Evolutionary conservation across 1,140 invertebrate species (phyloP).

Genomic region (Panulirus ornatus): DNA sequence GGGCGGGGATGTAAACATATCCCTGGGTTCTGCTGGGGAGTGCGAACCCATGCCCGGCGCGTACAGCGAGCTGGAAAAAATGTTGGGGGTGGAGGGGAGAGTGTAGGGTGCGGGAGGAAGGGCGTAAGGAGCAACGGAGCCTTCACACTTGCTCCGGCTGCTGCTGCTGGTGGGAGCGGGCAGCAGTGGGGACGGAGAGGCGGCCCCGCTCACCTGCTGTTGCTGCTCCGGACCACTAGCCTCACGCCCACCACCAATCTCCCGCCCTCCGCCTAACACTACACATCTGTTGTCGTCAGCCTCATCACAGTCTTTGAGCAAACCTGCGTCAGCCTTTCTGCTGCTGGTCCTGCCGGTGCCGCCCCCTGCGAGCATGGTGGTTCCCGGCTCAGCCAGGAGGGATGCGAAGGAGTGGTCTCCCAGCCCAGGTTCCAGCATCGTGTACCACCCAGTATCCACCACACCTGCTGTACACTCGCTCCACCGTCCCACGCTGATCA

Average conservation of each 20-base stretch:
- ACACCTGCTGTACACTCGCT: background rate
- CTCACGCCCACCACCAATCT: constrained; percentile 17
- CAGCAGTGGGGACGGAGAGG: constrained; percentile 19
- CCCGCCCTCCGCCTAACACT: constrained; percentile 20
- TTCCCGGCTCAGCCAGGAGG: constrained; percentile 39
- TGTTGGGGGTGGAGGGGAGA: constrained; percentile 48
- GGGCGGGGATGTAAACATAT: constrained; percentile 43
- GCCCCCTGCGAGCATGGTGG: background rate
- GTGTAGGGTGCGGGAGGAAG: constrained; percentile 34
- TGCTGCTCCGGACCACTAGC: constrained; percentile 28
- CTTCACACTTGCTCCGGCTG: constrained; percentile 34
- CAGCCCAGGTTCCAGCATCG: constrained; percentile 49
- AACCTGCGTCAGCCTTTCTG: background rate
- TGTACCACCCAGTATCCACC: constrained; percentile 10
- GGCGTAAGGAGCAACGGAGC: constrained; percentile 28
- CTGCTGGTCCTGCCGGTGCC: constrained; percentile 14
- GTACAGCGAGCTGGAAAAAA: constrained; percentile 44
- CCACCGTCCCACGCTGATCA: background rate
- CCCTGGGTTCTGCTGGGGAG: constrained; percentile 38
- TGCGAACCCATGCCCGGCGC: constrained; percentile 25
- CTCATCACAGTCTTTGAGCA: constrained; percentile 1
- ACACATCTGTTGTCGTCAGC: constrained; percentile 21
- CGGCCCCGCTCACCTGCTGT: constrained; percentile 36
- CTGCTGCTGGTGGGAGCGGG: constrained; percentile 26
- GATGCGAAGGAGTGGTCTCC: constrained; percentile 50